Evolutionary conservation across 2,113 vertebrate species (phyloP).

Genomic region (Vulpes ferrilata): DNA sequence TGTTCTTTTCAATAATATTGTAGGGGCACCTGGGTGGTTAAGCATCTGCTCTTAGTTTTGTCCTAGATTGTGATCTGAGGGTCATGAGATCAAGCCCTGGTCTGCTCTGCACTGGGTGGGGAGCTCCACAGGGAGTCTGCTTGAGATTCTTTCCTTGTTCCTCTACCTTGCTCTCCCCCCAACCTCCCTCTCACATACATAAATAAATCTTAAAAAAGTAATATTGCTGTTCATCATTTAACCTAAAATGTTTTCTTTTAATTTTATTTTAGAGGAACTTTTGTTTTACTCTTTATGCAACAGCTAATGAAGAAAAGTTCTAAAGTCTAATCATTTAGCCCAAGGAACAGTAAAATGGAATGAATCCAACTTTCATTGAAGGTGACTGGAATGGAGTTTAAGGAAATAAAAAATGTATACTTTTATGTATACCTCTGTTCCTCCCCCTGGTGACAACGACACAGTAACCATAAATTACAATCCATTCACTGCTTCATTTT

Average conservation of each 20-base stretch:
- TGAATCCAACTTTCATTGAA: constrained; percentile 28
- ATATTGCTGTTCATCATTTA: not conserved
- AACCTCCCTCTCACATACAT: too few species aligned
- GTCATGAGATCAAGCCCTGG: too few species aligned
- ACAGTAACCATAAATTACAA: constrained; percentile 66
- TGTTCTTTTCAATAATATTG: not conserved
- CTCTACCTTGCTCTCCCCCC: too few species aligned
- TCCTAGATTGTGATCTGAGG: too few species aligned
- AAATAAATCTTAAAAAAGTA: not conserved
- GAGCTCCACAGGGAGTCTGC: too few species aligned
- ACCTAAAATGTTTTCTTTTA: not conserved
- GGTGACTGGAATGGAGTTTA: constrained; percentile 19
- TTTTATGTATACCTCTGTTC: not conserved
- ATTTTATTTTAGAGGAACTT: not conserved
- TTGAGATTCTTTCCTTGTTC: too few species aligned
- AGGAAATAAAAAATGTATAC: not conserved
- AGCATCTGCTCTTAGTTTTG: too few species aligned
- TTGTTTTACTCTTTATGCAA: not conserved
- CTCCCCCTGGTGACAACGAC: constrained; percentile 42
- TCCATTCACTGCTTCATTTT: constrained; percentile 39
- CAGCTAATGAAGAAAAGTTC: not conserved
- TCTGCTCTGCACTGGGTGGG: too few species aligned
- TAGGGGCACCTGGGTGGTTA: too few species aligned
- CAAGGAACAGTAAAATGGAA: not conserved
- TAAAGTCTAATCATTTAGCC: not conserved